Evolutionary conservation across 2,888 invertebrate species (phyloP), one percentile per base, ranked within the genome.

Genomic region (Rapana venosa): DNA sequence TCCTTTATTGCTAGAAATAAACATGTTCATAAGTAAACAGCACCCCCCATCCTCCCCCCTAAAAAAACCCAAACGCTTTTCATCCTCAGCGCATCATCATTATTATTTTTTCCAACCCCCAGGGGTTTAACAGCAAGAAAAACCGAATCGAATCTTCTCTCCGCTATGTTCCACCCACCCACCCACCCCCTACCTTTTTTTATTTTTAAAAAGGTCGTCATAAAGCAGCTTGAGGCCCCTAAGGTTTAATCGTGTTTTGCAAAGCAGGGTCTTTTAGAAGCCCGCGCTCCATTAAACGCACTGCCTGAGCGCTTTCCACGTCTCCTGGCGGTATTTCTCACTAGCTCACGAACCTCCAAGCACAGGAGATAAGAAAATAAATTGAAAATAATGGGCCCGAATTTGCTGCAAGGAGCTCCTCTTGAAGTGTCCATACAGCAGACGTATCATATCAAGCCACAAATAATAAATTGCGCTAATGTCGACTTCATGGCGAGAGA

Each of bases 391-490:
- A 89, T 89, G 89, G 89, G 84, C 30, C 36, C 70, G 85, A 89
- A 85, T 89, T 85, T 70, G 85, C 77, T 84, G 66, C 81, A 66
- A 77, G 84, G 85, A 32, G 85, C 77, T 32, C 17, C 84, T 61
- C 89, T 89, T 89, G 89, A 89, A 85, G 89, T 85, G 84, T 89
- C 89, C 74, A 85, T 89, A 70, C 35, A n/a, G 81, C 89, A 89
- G 89, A 89, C 89, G 85, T 89, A 89, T 89, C 89, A 89, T 89
- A 89, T 89, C 89, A 89, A 66, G 85, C 35, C 89, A 32, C 83
- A 84, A 89, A 85, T 89, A 89, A 89, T 89, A 89, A 85, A 89
- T 89, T 89, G 89, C 70, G 70, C 47, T 89, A 89, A 89, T 89
- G 89, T 84, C 89, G 89, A 47, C 84, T 70, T 32, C 89, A n/a